These are phyloP conservation scores for Sebastes wilsoni DNA, from an alignment of 2,797 vertebrate genomes.

Conservation along the genomic window DNA sequence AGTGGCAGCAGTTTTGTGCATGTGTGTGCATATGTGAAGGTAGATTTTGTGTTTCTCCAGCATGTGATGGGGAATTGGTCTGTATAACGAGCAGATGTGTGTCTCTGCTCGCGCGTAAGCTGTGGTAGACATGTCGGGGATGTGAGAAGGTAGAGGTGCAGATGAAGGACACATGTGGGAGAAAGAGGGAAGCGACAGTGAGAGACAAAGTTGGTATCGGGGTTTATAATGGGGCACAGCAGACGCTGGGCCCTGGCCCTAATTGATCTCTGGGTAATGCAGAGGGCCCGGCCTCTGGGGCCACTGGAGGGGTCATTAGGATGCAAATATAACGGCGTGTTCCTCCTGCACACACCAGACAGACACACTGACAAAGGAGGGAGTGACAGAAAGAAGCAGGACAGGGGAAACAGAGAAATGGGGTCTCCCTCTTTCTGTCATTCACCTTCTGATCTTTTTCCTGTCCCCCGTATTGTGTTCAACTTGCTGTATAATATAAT, in stretches of 20 bases:
- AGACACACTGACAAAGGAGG: slow-evolving; percentile 43
- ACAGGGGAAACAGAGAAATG: slow-evolving; percentile 24
- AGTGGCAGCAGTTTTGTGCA: slow-evolving; percentile 31
- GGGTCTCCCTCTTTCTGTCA: slow-evolving; percentile 40
- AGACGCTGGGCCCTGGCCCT: slow-evolving; percentile 71
- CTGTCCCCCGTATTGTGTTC: background rate
- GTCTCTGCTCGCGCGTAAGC: slow-evolving; percentile 9
- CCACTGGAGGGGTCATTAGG: slow-evolving; percentile 83
- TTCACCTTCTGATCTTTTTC: slow-evolving; percentile 45
- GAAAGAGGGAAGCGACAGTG: slow-evolving; percentile 45
- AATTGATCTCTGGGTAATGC: slow-evolving; percentile 87
- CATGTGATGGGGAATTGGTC: slow-evolving; percentile 1
- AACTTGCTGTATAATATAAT: slow-evolving; percentile 23
- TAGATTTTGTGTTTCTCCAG: slow-evolving; percentile 12
- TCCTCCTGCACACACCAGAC: slow-evolving; percentile 65
- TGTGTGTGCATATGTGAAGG: slow-evolving; percentile 24
- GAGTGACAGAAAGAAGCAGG: slow-evolving; percentile 48
- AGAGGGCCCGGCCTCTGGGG: slow-evolving; percentile 79
- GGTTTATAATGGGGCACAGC: slow-evolving; percentile 69
- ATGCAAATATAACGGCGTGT: slow-evolving; percentile 82
- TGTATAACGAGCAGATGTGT: slow-evolving; percentile 9
- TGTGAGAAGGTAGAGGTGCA: slow-evolving; percentile 43
- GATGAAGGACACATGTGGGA: slow-evolving; percentile 58
- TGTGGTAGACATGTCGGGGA: slow-evolving; percentile 26
- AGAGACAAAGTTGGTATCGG: slow-evolving; percentile 46